Evolutionary conservation across 2,797 vertebrate genomes (phyloP), one percentile per base, ranked within the genome.

Genomic region (Sardinella longiceps): DNA sequence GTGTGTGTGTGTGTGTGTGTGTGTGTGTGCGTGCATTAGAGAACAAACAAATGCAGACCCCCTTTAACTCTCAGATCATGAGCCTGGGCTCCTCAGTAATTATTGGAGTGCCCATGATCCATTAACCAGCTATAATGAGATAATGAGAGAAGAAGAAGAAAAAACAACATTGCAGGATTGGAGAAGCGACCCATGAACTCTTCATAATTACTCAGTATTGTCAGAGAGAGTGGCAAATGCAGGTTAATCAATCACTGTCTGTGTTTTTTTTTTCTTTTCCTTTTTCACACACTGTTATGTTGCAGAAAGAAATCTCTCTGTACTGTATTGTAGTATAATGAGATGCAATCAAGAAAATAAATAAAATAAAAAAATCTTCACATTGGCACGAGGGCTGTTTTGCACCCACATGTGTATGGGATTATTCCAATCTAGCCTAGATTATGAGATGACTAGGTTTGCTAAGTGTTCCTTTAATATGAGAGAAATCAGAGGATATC

Each of bases 241-340:
- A 63, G 82, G 83, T 86, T 70, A 84, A 81, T 80, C 53, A 80
- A 81, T 77, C 81, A 43, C 18, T 84, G 37, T 45, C 33, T 37
- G 33, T 56, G 5, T 30, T 20, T 6, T 20, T 4, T 30, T 20
- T 6, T 20, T 4, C 28, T 30, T 20, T 6, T 20, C 0, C 28
- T 30, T 20, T 6, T 20, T 4, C 28, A 70, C 28, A 70, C 3
- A 28, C 63, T 14, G 2, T 14, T n/a, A n/a, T n/a, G n/a, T n/a
- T n/a, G n/a, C n/a, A n/a, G n/a, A n/a, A n/a, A n/a, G n/a, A n/a
- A n/a, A n/a, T n/a, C n/a, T n/a, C n/a, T n/a, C n/a, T n/a, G n/a
- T n/a, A n/a, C n/a, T n/a, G n/a, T n/a, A n/a, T n/a, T n/a, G n/a
- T 43, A 43, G 43, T 43, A 43, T 43, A 1, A 3, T 43, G 43